These are phyloP conservation scores for Rallus limicola DNA, from an alignment of 2,113 vertebrate species.

Conservation along the genomic window DNA sequence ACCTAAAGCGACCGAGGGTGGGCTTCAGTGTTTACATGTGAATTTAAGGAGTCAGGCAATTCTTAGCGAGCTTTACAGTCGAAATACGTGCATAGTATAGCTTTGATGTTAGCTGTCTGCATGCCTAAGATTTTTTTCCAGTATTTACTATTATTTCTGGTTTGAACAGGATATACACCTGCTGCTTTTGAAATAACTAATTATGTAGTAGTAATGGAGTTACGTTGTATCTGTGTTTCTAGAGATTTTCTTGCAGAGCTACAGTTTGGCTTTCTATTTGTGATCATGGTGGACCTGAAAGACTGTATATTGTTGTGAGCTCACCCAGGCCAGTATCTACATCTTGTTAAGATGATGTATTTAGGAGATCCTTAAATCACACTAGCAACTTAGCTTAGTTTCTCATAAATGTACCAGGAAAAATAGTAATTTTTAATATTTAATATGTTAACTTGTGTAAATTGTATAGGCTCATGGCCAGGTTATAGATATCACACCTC, in stretches of 20 bases:
- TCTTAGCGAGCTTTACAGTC: background rate
- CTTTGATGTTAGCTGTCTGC: background rate
- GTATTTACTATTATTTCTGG: background rate
- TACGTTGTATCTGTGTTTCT: background rate
- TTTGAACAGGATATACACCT: background rate
- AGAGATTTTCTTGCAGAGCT: background rate
- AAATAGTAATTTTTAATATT: background rate
- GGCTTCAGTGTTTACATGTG: background rate
- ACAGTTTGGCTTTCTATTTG: background rate
- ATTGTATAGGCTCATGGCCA: background rate
- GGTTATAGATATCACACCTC: background rate
- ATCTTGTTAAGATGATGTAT: background rate
- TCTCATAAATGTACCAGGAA: background rate
- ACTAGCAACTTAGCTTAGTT: rapidly evolving
- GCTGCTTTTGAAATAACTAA: background rate
- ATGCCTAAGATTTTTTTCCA: background rate
- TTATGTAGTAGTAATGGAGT: background rate
- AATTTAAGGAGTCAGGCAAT: background rate
- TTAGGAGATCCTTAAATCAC: background rate
- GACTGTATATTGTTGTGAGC: background rate
- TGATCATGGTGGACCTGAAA: background rate
- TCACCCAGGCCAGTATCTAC: background rate
- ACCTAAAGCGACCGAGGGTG: rapidly evolving
- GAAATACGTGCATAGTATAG: background rate
- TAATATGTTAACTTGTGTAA: background rate